Evolutionary conservation across 1,140 invertebrate genomes (phyloP), one percentile per base, ranked within the genome.

Genomic region (Glossosoma conforme): DNA sequence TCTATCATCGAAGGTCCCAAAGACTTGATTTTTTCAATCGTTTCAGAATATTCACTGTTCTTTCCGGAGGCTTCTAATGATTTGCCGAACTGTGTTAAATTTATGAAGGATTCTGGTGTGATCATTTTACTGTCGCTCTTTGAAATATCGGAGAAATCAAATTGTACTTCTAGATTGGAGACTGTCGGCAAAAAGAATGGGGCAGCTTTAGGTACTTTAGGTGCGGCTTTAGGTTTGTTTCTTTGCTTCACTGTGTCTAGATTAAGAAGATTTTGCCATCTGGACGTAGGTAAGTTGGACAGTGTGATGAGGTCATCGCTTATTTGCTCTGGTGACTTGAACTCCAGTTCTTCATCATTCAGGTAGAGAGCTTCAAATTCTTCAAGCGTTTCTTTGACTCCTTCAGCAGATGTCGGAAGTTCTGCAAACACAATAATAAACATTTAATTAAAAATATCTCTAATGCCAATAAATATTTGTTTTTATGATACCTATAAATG

Each of bases 121-220:
- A 79, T 58, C 0, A 84, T 52, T 63, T 78, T 79, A 15, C 74
- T 77, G 6, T 70, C 62, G 10, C 62, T 61, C 55, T 68, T 63
- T 11, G 74, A 62, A 0, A 68, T 64, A 58, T 79, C 68, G 3
- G 74, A 68, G 4, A 89, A 64, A 67, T 90, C 89, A 70, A 97
- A 96, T 63, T 87, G 80, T 2, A 91, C 66, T 53, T 90, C 81
- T 9, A 95, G 68, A 2, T 90, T 89, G 1, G 89, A 80, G 44
- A 95, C 77, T 0, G 93, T 95, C 0, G 94, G 93, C 25, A 99
- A 67, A 65, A 98, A 98, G 73, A 99, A 99, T 1, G 95, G 95
- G 0, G 93, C 93, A 18, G 81, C 78, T 74, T 91, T 90, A 0
- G 87, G 84, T 1, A 78, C 77, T 62, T 93, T 92, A 0, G 84